Base-by-base conservation (phyloP, 1,140 invertebrate genomes). In the Macrocentrus cingulum region DNA sequence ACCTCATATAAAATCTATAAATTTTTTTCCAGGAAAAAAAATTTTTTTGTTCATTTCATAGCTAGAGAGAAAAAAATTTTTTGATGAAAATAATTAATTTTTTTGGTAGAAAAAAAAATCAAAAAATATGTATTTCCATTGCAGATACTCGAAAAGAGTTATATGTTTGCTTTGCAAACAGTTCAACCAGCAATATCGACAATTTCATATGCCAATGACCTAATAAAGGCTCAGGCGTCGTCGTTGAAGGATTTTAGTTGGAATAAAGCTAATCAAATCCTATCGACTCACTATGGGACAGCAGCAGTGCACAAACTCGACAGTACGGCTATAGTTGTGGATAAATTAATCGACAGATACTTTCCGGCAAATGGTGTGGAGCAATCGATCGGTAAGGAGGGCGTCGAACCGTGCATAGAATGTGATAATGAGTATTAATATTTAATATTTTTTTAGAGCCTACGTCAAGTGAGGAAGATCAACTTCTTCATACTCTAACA, bases 181-280 rank as follows among this genome's bases (percentile, higher is more conserved):
- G 75, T 39, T 74, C 78, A 1, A 81, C 84, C 16, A 71, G 72
- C 74, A n/a, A 64, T 74, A 9, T 67, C 58, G 9, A 68, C 42
- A 13, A 71, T 77, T 48, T 64, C 67, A 0, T 59, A 69, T 23
- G 68, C 67, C 2, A 77, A 77, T 23, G 65, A 74, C 9, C 13
- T 72, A 5, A 68, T 77, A 9, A 32, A 82, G 37, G 75, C 81
- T 41, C 86, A 85, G 59, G 86, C 87, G 0, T 71, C 81, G 2
- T 85, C 82, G 0, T 72, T 88, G 2, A 86, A 85, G 71, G 84
- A 87, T 62, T 70, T 84, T 1, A 86, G 86, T 34, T 88, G 86
- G 86, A 82, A 84, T 45, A 88, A 85, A 65, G 84, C 86, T 2
- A 89, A 89, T 70, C 81, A 86, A 55, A 79, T 89, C 15, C 75